Evolutionary conservation across 1,140 invertebrate species (phyloP).

Genomic region (Coelopa frigida): DNA sequence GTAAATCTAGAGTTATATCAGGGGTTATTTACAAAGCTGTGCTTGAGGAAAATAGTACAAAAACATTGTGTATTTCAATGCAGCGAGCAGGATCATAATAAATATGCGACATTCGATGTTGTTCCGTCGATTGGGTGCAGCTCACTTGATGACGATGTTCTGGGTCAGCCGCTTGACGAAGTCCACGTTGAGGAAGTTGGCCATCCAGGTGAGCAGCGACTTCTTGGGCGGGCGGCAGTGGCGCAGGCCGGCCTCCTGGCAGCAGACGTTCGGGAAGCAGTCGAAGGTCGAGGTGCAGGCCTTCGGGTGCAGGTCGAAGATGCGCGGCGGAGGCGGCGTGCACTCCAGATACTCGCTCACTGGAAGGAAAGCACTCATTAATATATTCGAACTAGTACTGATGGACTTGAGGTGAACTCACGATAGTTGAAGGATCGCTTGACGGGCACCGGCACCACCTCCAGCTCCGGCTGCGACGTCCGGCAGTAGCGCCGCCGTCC

Average conservation of each 20-base stretch:
- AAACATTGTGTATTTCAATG: too few relatives aligned
- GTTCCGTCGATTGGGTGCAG: neutral
- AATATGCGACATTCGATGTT: too few relatives aligned
- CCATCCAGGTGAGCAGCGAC: constrained; percentile 56
- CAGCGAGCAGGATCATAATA: too few relatives aligned
- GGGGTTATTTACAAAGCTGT: too few relatives aligned
- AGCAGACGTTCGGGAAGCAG: constrained; percentile 69
- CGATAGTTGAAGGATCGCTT: constrained; percentile 46
- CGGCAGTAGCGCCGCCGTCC: constrained; percentile 56
- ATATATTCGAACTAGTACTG: neutral
- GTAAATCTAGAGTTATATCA: too few relatives aligned
- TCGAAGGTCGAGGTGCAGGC: constrained; percentile 58
- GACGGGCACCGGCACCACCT: constrained; percentile 51
- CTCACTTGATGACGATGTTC: constrained; percentile 42
- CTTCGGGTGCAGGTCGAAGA: constrained; percentile 59
- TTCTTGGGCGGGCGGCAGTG: constrained; percentile 62
- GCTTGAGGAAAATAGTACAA: too few relatives aligned
- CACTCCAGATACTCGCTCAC: constrained; percentile 62
- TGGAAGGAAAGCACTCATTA: constrained; percentile 45
- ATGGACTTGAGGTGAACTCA: constrained; percentile 25
- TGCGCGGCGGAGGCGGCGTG: constrained; percentile 55
- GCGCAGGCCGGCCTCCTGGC: constrained; percentile 60
- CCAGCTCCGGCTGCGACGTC: constrained; percentile 55
- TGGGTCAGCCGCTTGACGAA: constrained; percentile 39
- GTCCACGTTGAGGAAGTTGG: constrained; percentile 48